Evolutionary conservation across 2,113 vertebrate genomes (phyloP), one percentile per base, ranked within the genome.

Genomic region (Hymenochirus boettgeri): DNA sequence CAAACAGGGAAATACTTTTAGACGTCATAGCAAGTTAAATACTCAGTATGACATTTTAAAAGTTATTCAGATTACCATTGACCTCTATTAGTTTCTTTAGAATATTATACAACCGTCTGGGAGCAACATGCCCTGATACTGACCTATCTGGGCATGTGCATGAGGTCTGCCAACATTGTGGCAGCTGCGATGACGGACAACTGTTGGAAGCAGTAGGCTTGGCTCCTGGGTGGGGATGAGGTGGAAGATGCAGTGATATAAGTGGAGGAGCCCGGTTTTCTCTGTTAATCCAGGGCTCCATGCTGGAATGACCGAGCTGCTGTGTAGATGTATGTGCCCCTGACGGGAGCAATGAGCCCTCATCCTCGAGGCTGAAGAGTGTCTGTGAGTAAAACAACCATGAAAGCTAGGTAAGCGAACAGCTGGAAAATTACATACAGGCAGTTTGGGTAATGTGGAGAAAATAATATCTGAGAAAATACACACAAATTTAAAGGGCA

Each of bases 301-400:
- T 82, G 74, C 83, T 85, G 65, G 91, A 85, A 79, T 88, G 79
- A 80, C 84, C 83, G 83, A 86, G 87, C 89, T n/a, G n/a, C 73
- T 88, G 86, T 51, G 93, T 88, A 77, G 92, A 94, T 83, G 88
- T 73, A 92, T 85, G 77, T 86, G 92, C n/a, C 84, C 91, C 90
- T 57, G 91, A 92, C 69, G 86, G 92, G 70, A 89, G 91, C 69
- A 95, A 90, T 55, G 95, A 94, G 75, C 93, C 93, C 87, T 98
- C 96, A 80, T 98, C 96, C 96, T 95, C 47, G 96, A 98, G 50
- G 96, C 93, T 58, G 96, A 98, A 51, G 96, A 98, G 96, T 98
- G 91, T 98, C 96, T 98, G 92, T 85, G 89, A 81, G 86, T 69
- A 85, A 88, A 84, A 89, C 80, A 86, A 86, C 4, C 72, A 78